Conservation (phyloP, 2,888 invertebrate genomes). For the Drosophila maculinotata region DNA sequence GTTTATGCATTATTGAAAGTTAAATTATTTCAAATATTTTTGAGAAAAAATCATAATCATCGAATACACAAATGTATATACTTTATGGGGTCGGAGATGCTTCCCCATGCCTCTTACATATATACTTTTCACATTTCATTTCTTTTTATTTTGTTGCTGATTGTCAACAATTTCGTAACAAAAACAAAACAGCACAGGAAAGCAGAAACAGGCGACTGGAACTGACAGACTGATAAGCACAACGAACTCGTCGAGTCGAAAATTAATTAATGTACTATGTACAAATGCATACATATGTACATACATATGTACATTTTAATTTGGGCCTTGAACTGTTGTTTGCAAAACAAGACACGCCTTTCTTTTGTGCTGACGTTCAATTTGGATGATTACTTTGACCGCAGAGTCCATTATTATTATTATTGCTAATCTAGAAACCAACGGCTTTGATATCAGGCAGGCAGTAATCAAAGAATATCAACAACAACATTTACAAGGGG, state of each 20-base stretch:
- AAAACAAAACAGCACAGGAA: constrained; percentile 48
- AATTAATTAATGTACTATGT: constrained; percentile 15
- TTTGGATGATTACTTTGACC: constrained; percentile 27
- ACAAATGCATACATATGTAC: constrained; percentile 1
- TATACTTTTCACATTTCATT: constrained; percentile 40
- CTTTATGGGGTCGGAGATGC: too few species aligned
- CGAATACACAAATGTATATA: too few species aligned
- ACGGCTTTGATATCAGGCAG: constrained; percentile 15
- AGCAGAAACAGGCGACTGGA: constrained; percentile 29
- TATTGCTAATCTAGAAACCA: constrained; percentile 23
- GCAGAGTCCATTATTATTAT: constrained; percentile 8
- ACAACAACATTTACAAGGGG: constrained; percentile 17
- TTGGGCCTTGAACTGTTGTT: constrained; percentile 38
- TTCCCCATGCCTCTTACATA: too few species aligned
- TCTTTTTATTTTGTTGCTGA: constrained; percentile 17
- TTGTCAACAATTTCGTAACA: constrained; percentile 66
- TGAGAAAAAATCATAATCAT: too few species aligned
- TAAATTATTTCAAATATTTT: too few species aligned
- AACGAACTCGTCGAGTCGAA: constrained; percentile 26
- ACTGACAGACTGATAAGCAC: constrained; percentile 41
- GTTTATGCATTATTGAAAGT: too few species aligned
- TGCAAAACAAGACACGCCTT: constrained; percentile 38
- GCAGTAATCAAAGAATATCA: constrained; percentile 16
- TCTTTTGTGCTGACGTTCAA: constrained; percentile 20
- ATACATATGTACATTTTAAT: constrained; percentile 6